Base-by-base conservation (phyloP, 2,113 vertebrate species). In the Albula glossodonta region DNA sequence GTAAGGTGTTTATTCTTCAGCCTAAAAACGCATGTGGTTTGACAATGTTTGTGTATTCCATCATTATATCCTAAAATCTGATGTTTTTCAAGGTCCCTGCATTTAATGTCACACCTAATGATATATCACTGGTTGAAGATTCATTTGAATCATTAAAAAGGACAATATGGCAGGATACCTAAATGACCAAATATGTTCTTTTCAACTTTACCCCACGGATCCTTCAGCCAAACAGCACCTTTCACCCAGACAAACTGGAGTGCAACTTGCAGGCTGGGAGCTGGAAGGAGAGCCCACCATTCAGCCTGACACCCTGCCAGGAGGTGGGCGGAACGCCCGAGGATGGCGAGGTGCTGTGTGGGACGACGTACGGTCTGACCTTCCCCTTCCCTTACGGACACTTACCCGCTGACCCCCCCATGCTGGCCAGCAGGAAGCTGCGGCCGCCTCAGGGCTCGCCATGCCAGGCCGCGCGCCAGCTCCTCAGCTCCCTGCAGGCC, bases 381-480 rank as follows among this genome's bases (percentile, higher is more conserved):
- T 96, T 97, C 89, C 95, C 95, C 84, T 96, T 96, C 93, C 94
- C 95, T 77, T 97, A 96, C 0, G 95, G 96, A 87, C 95, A 92
- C 93, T 95, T 93, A 66, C 94, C 95, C 13, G 84, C 94, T 60
- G 96, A 97, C 48, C 91, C 94, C 15, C 93, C 96, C 4, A 93
- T 95, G 86, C 95, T 95, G 86, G 77, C 92, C 5, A 90, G 93
- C 91, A 97, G 94, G 90, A 97, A 96, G 89, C 78, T 87, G 51
- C 89, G 85, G 51, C 94, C 94, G 66, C 83, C 93, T 90, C 51
- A 95, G 88, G 93, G 94, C 0, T 90, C 95, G 9, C 93, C 96
- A 0, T 94, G 95, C 85, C 96, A 96, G 92, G 93, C 94, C 81
- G 94, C 95, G 1, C 92, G 95, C 53, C 94, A 96, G 86, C 93